Percentiles rank a stretch among this genome's conserved stretches.
Evolutionary conservation across 2,888 invertebrate species (phyloP).

Genomic region (Neelides folsomi): DNA sequence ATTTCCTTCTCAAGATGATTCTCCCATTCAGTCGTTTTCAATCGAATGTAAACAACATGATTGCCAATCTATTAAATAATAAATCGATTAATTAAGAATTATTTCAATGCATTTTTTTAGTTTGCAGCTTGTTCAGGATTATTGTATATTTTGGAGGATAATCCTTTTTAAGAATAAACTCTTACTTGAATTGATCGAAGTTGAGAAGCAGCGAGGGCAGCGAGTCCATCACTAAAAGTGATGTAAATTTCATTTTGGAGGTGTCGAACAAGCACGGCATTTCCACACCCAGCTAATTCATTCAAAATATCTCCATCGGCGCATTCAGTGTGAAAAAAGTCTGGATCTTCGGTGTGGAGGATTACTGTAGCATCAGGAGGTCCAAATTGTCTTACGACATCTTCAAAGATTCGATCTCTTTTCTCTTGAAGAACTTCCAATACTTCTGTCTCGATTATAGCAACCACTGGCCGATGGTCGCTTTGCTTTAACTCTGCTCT

Average conservation of each 20-base stretch:
- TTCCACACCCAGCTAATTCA: conserved; percentile 69
- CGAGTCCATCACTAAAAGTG: conserved; percentile 78
- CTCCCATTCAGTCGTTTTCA: conserved; percentile 78
- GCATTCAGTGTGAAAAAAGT: conserved; percentile 25
- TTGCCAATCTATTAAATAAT: conserved; percentile 35
- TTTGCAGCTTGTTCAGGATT: too few species aligned
- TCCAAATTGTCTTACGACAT: conserved; percentile 72
- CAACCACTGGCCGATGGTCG: conserved; percentile 92
- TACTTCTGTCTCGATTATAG: conserved; percentile 75
- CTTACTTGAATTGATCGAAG: conserved; percentile 45
- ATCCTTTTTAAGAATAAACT: conserved; percentile 35
- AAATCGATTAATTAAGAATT: too few species aligned
- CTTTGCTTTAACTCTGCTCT: conserved; percentile 91
- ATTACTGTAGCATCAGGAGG: conserved; percentile 91
- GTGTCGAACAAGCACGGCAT: conserved; percentile 79
- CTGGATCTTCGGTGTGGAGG: conserved; percentile 22
- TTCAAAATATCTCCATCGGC: conserved; percentile 43
- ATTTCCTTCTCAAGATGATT: conserved; percentile 69
- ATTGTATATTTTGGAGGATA: too few species aligned
- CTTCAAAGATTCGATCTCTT: conserved; percentile 66
- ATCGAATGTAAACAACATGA: conserved; percentile 49
- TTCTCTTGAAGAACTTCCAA: conserved; percentile 62
- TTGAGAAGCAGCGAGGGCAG: conserved; percentile 59
- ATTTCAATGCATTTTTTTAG: too few species aligned
- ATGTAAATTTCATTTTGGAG: conserved; percentile 80